Base-by-base conservation (phyloP, 2,888 invertebrate species). In the Cinara cedri region DNA sequence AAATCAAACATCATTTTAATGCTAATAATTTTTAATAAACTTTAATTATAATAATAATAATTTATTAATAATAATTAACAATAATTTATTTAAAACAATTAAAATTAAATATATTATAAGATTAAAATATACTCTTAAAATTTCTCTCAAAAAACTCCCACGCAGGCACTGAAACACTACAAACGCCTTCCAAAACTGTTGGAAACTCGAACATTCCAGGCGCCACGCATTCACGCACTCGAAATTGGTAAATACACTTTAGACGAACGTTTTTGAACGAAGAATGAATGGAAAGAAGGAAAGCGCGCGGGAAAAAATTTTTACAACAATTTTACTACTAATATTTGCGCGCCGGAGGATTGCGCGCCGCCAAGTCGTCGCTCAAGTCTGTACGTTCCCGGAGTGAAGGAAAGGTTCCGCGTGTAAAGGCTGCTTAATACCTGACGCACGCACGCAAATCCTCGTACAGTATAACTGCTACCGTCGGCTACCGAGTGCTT, bases 191-290 rank as follows among this genome's bases (percentile, higher is more conserved):
- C 14, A 57, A 26, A 57, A 57, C 57, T 57, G 57, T 24, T 57
- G 57, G 57, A 57, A 57, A 24, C 24, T 57, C 57, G 57, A 57
- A 57, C 57, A 24, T 24, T 57, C 57, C 57, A 57, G 24, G 57
- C 57, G 24, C 57, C 57, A 57, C 57, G 57, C 57, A 24, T 57
- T 57, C 57, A 57, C 57, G 57, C 57, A 13, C 14, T 57, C 57
- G 24, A 57, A 57, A 57, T 24, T 57, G 24, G 55, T 19, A 21
- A 55, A 55, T 55, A 55, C 21, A 55, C 55, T 55, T 55, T 55
- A 55, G 55, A 55, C 55, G 21, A 55, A 55, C 55, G 55, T 55
- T 55, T 55, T 55, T 55, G 24, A 55, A 16, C 49, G 14, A 49
- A 49, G 49, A 16, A 49, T 8, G 49, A 49, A 49, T 49, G 14